Conservation (phyloP, 2,113 vertebrate genomes). For the Sphaerodactylus townsendi region DNA sequence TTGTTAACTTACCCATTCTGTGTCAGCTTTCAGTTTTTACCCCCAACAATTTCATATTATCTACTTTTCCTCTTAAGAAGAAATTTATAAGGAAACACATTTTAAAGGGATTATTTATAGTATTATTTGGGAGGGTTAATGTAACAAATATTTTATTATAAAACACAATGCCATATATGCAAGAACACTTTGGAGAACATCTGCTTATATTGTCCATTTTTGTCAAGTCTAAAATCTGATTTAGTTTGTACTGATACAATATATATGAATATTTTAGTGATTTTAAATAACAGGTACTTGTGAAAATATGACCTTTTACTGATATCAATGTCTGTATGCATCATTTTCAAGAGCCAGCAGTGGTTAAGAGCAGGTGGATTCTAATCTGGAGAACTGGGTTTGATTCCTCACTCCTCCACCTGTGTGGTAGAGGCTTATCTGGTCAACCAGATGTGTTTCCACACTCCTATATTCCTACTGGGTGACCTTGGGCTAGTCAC, state of each 20-base stretch:
- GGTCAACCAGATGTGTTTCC: too few species aligned
- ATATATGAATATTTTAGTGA: neutral
- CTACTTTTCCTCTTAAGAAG: neutral
- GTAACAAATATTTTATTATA: too few species aligned
- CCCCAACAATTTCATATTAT: neutral
- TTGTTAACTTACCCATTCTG: neutral
- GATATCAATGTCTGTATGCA: neutral
- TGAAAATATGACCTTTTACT: neutral
- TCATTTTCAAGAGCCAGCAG: too few species aligned
- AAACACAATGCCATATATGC: neutral
- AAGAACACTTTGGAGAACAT: too few species aligned
- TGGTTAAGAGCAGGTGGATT: too few species aligned
- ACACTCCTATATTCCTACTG: too few species aligned
- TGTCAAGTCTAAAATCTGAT: neutral
- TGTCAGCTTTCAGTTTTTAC: neutral
- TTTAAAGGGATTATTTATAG: neutral
- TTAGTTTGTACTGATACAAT: neutral
- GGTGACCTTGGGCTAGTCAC: too few species aligned
- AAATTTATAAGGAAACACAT: too few species aligned
- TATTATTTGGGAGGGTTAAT: neutral
- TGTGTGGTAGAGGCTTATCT: too few species aligned
- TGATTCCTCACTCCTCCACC: too few species aligned
- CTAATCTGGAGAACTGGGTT: too few species aligned
- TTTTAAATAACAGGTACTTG: neutral
- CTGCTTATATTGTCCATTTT: too few species aligned